Base-by-base conservation (phyloP, 2,888 invertebrate species). In the Sepiola atlantica region DNA sequence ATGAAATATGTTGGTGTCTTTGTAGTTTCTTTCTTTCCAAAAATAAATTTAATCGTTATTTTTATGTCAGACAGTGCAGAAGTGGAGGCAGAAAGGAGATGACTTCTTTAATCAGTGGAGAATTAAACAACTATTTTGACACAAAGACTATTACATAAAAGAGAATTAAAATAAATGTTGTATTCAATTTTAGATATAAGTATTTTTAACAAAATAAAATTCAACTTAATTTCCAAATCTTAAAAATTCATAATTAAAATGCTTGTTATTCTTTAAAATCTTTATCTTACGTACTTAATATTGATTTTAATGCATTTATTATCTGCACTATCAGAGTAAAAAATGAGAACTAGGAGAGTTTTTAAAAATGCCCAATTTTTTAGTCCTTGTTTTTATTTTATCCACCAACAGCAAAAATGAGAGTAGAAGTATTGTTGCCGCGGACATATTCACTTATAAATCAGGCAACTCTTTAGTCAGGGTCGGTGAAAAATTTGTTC, bases 21-120 rank as follows among this genome's bases (percentile, higher is more conserved):
- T 77, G 77, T 77, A 28, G 21, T n/a, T 77, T 77, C n/a, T 77
- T 77, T 77, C 77, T 77, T 77, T 77, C 77, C 77, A 77, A 77
- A n/a, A 77, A 77, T 77, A 32, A 77, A 77, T n/a, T 6, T 12
- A 2, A 8, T 61, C 61, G 1, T 77, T 20, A 77, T 77, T 14
- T 14, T 77, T n/a, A 77, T 77, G n/a, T 77, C 77, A 77, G 77
- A 77, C 77, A 77, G 77, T 77, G 77, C n/a, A 32, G 16, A 77
- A 77, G 77, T 77, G 77, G n/a, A 77, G 77, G 77, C n/a, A 77
- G 77, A 77, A 77, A n/a, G 77, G 77, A 77, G 77, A n/a, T 77
- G n/a, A 77, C 28, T 77, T 77, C 12, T n/a, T 32, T 77, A 18
- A 0, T 77, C 18, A 77, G n/a, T 77, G n/a, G n/a, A n/a, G 77